Evolutionary conservation across 2,888 invertebrate genomes (phyloP).

Genomic region (Subacronicta megacephala): DNA sequence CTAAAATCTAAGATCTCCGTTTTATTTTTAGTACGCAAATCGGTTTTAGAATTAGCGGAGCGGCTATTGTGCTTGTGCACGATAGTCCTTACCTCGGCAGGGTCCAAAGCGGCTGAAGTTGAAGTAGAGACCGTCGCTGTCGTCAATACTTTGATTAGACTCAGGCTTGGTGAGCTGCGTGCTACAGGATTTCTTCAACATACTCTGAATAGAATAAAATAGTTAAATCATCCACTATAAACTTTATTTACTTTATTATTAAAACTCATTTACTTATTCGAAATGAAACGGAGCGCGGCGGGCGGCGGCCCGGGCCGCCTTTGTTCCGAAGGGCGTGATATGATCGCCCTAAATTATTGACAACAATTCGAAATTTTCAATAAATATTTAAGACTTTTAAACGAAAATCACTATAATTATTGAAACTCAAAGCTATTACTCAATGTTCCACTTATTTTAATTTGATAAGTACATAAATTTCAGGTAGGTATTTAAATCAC

Average conservation of each 20-base stretch:
- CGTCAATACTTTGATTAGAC: slow-evolving; percentile 77
- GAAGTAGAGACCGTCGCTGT: slow-evolving; percentile 78
- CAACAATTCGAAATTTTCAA: not conserved
- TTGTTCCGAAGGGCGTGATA: slow-evolving; percentile 21
- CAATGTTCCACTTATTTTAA: not conserved
- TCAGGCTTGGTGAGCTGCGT: slow-evolving; percentile 78
- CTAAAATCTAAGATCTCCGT: no score
- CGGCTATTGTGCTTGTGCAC: slow-evolving; percentile 5
- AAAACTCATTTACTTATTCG: slow-evolving; percentile 11
- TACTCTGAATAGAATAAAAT: slow-evolving; percentile 62
- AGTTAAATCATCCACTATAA: slow-evolving; percentile 1
- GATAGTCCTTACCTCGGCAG: slow-evolving; percentile 68
- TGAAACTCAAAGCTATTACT: slow-evolving; percentile 3
- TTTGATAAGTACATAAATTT: slow-evolving; percentile 2
- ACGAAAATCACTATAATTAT: slow-evolving; percentile 3
- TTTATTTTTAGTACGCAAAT: slow-evolving; percentile 2
- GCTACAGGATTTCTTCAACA: slow-evolving; percentile 79
- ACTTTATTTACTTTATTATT: not conserved
- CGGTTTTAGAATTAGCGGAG: not conserved
- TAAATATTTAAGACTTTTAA: not conserved
- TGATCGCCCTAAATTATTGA: slow-evolving; percentile 1
- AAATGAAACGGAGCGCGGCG: slow-evolving; percentile 22
- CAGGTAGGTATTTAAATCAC: not conserved
- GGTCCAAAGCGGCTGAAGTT: slow-evolving; percentile 74
- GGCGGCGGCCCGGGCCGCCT: slow-evolving; percentile 20